phyloP scores from a whole-genome alignment of 2,888 invertebrate genomes.

The Stenurella melanura region DNA sequence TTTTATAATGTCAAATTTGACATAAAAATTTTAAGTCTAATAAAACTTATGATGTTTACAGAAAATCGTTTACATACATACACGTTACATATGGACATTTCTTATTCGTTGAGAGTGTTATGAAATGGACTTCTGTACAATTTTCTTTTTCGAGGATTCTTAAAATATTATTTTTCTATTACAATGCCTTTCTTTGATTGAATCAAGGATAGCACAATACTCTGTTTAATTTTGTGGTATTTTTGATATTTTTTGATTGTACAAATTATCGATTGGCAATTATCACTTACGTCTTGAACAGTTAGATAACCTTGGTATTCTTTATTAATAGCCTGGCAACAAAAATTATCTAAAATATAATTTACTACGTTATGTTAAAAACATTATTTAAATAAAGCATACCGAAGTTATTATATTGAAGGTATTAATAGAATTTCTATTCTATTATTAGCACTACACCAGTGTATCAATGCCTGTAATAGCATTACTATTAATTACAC shows the following conservation, averaged over 20 bases:
- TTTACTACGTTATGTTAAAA: neutral
- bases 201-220: too few relatives aligned
- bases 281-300: neutral
- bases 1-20: too few relatives aligned
- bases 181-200: too few relatives aligned
- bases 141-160: too few relatives aligned
- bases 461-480: neutral
- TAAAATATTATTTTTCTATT: too few relatives aligned
- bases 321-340: neutral
- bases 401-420: neutral
- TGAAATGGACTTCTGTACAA: too few relatives aligned
- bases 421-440: neutral
- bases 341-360: neutral
- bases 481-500: constrained; percentile 7
- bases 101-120: too few relatives aligned
- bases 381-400: neutral
- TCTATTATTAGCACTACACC: neutral
- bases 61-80: too few relatives aligned
- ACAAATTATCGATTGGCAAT: neutral
- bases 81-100: too few relatives aligned
- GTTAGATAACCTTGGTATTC: neutral
- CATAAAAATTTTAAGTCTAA: too few relatives aligned
- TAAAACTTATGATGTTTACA: too few relatives aligned
- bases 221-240: neutral
- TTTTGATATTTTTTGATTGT: too few relatives aligned